phyloP scores from a whole-genome alignment of 2,888 invertebrate species.

The Asteroscopus sphinx region DNA sequence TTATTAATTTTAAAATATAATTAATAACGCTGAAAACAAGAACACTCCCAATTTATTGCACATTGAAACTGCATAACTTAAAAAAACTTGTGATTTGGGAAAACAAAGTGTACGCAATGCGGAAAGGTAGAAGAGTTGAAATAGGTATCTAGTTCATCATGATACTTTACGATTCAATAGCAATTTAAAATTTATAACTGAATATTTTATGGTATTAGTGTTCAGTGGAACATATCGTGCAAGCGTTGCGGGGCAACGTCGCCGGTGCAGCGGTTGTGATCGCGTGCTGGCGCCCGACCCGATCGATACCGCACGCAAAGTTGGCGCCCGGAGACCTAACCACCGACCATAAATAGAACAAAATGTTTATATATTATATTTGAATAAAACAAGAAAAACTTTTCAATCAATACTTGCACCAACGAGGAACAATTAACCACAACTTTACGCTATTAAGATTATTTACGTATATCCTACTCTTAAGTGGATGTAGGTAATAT shows the following conservation, averaged over 20 bases:
- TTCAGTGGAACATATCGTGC: conserved; percentile 53
- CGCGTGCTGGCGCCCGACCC: conserved; percentile 80
- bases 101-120: conserved; percentile 53
- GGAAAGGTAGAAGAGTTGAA: conserved; percentile 35
- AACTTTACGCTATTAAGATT: conserved; percentile 6
- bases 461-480: conserved; percentile 9
- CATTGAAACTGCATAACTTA: conserved; percentile 21
- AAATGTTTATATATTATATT: too few relatives aligned
- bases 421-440: conserved; percentile 2
- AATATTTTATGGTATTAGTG: conserved; percentile 57
- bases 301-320: conserved; percentile 86
- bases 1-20: too few relatives aligned
- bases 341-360: conserved; percentile 65
- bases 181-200: conserved; percentile 55
- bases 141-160: conserved; percentile 32
- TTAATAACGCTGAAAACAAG: conserved; percentile 12
- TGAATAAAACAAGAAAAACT: conserved; percentile 21
- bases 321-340: conserved; percentile 78
- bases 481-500: conserved; percentile 3
- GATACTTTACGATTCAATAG: conserved; percentile 45
- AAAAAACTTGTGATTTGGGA: conserved; percentile 6
- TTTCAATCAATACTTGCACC: conserved; percentile 22
- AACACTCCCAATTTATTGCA: conserved; percentile 17
- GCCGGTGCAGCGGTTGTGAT: conserved; percentile 80
- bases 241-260: conserved; percentile 50